These are phyloP conservation scores for Hypsopygia costalis DNA, from an alignment of 2,888 invertebrate species.

Conservation along the genomic window DNA sequence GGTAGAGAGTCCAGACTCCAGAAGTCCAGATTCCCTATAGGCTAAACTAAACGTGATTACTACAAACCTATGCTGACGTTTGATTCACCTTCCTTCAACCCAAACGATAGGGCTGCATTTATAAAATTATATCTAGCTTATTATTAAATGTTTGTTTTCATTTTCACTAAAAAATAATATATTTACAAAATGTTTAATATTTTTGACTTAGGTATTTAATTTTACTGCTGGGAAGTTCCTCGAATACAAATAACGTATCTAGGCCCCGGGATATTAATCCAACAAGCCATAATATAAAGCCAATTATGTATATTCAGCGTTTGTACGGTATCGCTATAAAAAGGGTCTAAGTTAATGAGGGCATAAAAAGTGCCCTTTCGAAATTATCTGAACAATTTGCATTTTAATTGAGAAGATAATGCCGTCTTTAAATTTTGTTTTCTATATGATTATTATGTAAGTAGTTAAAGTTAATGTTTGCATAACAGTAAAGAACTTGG, in stretches of 20 bases:
- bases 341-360: slow-evolving; percentile 52
- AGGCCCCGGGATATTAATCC: slow-evolving; percentile 27
- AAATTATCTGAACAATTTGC: slow-evolving; percentile 60
- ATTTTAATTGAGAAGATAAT: slow-evolving; percentile 62
- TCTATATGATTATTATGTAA: no score
- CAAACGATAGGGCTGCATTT: no score
- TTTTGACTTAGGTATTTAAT: background rate
- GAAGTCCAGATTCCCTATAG: no score
- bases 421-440: slow-evolving; percentile 24
- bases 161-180: no score
- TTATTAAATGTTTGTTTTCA: no score
- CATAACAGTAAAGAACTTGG: no score
- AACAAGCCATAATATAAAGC: slow-evolving; percentile 41
- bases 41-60: no score
- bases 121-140: no score
- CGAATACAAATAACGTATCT: background rate
- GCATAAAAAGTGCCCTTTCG: slow-evolving; percentile 53
- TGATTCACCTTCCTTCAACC: no score
- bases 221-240: background rate
- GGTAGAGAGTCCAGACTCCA: no score
- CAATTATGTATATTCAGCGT: slow-evolving; percentile 52
- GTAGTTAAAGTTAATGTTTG: no score
- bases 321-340: slow-evolving; percentile 42
- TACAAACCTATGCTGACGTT: no score
- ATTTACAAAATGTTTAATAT: background rate